A percentile compares a stretch with the other conserved stretches of the same genome.
Evolutionary conservation across 2,888 invertebrate genomes (phyloP).

Genomic region (Acheta domesticus): DNA sequence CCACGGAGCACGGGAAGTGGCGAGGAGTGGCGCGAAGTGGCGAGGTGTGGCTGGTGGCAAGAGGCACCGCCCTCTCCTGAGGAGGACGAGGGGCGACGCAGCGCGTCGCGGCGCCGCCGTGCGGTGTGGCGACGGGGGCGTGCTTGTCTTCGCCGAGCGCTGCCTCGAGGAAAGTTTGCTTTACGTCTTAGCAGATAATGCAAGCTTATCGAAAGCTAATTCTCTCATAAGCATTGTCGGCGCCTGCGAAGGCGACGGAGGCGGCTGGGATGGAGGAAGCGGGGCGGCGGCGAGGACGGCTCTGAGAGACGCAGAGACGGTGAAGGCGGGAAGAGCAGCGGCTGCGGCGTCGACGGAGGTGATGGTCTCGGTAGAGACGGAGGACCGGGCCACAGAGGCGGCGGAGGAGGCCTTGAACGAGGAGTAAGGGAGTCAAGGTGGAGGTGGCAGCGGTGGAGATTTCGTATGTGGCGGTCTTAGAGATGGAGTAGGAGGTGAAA

Average conservation of each 20-base stretch:
- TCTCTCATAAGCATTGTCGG: not conserved
- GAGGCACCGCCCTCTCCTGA: not conserved
- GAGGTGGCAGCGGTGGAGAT: no score
- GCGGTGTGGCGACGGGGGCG: not conserved
- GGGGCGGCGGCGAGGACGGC: not conserved
- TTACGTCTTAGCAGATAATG: conserved; percentile 7
- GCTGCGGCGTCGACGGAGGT: no score
- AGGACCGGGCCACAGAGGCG: no score
- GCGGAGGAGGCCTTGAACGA: no score
- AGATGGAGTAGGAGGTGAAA: no score
- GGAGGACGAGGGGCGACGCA: not conserved
- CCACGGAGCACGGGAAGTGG: no score
- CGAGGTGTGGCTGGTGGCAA: not conserved
- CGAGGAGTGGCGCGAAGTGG: no score
- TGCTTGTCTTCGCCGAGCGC: not conserved
- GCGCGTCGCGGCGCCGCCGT: not conserved
- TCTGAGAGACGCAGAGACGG: not conserved
- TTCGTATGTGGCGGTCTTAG: no score
- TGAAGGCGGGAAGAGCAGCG: not conserved
- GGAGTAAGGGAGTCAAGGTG: no score
- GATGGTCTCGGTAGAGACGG: no score
- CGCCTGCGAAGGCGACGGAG: not conserved
- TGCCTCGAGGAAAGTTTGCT: not conserved
- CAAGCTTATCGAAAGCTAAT: conserved; percentile 18
- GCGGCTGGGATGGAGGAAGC: not conserved